These are phyloP conservation scores for Rhinolophus ferrumequinum DNA, from an alignment of 2,113 vertebrate genomes.

Conservation along the genomic window DNA sequence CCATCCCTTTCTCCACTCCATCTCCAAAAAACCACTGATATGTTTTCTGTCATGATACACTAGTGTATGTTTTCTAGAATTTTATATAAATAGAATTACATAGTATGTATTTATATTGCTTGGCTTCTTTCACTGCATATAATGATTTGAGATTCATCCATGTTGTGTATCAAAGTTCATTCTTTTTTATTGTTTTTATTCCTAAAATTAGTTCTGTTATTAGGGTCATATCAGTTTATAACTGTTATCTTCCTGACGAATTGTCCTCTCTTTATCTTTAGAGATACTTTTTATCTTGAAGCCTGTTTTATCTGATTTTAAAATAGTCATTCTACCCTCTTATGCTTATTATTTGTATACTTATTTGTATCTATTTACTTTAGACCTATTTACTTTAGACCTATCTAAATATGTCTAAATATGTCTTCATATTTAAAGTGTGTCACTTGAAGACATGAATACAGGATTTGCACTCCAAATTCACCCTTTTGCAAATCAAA, in stretches of 20 bases:
- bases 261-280: not conserved
- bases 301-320: not conserved
- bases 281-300: not conserved
- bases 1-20: not conserved
- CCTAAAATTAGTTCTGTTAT: not conserved
- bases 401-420: too few relatives aligned
- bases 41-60: not conserved
- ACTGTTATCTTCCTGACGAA: not conserved
- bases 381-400: not conserved
- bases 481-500: too few relatives aligned
- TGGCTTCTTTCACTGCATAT: not conserved
- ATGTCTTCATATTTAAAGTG: not conserved
- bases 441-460: not conserved
- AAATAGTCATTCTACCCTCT: not conserved
- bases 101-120: not conserved
- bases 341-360: not conserved
- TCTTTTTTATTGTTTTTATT: constrained; percentile 15
- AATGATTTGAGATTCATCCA: not conserved
- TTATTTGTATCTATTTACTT: not conserved
- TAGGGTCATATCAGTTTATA: not conserved
- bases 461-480: too few relatives aligned
- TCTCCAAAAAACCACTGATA: not conserved
- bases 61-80: not conserved
- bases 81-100: not conserved
- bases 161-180: not conserved